Evolutionary conservation across 2,797 vertebrate genomes (phyloP).

Genomic region (Sitta carolinensis): DNA sequence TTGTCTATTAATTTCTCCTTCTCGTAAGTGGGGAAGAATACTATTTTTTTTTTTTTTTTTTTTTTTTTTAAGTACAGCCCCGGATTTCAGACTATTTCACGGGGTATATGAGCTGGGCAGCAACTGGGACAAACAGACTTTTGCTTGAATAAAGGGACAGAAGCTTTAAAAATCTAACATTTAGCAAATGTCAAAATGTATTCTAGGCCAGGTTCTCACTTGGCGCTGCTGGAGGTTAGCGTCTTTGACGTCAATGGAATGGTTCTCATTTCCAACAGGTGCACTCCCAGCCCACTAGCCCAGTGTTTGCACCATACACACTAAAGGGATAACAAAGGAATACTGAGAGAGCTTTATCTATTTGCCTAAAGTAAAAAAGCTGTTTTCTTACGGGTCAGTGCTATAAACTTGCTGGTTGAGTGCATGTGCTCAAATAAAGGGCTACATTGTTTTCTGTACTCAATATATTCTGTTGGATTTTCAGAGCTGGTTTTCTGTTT

Average conservation of each 20-base stretch:
- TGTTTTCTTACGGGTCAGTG: not conserved
- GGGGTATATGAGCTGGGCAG: not conserved
- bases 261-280: not conserved
- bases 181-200: not conserved
- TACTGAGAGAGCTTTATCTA: conserved; percentile 3
- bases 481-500: not conserved
- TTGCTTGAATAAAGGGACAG: not conserved
- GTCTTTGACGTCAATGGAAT: not conserved
- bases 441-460: not conserved
- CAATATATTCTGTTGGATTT: not conserved
- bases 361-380: conserved; percentile 22
- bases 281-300: not conserved
- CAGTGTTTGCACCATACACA: not conserved
- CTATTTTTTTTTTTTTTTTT: not conserved
- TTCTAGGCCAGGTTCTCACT: not conserved
- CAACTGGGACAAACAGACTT: not conserved
- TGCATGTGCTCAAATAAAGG: not conserved
- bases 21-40: not conserved
- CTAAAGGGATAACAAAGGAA: not conserved
- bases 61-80: not conserved
- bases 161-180: not conserved
- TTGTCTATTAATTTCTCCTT: not conserved
- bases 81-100: not conserved
- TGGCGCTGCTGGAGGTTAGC: not conserved
- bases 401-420: conserved; percentile 16